Evolutionary conservation across 2,797 vertebrate genomes (phyloP).

Genomic region (Fratercula arctica): DNA sequence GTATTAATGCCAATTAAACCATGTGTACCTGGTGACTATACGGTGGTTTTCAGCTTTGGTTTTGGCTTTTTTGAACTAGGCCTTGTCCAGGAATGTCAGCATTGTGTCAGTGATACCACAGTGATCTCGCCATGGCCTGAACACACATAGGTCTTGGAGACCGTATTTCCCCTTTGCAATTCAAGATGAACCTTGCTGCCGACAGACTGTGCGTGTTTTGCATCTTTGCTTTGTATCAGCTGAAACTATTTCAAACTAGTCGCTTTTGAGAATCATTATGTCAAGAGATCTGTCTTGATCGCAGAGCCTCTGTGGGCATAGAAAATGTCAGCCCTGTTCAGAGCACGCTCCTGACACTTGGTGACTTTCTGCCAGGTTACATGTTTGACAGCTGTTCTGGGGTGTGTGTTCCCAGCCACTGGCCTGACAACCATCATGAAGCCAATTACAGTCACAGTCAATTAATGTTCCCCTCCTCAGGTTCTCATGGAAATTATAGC

Average conservation of each 20-base stretch:
- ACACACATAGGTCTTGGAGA: not conserved
- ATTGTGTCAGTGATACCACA: not conserved
- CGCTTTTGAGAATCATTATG: conserved; percentile 45
- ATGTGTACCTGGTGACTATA: not conserved
- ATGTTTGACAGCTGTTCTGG: conserved; percentile 78
- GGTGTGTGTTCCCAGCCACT: conserved; percentile 63
- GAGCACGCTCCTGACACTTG: conserved; percentile 30
- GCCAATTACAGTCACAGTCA: conserved; percentile 77
- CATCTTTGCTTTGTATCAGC: not conserved
- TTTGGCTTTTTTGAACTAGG: not conserved
- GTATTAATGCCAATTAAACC: not conserved
- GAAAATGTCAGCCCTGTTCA: conserved; percentile 54
- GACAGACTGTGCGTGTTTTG: not conserved
- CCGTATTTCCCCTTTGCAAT: not conserved
- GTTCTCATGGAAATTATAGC: conserved; percentile 61
- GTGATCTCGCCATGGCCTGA: not conserved
- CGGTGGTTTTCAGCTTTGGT: not conserved
- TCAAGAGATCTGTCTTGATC: conserved; percentile 39
- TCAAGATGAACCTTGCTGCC: not conserved
- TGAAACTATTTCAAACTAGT: conserved; percentile 58
- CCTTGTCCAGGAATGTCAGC: not conserved
- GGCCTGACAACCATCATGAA: conserved; percentile 65
- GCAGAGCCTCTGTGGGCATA: conserved; percentile 2
- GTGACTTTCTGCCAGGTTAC: conserved; percentile 67
- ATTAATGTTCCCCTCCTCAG: conserved; percentile 76